These are phyloP conservation scores for Lerista edwardsae DNA, from an alignment of 2,797 vertebrate species.

Conservation along the genomic window DNA sequence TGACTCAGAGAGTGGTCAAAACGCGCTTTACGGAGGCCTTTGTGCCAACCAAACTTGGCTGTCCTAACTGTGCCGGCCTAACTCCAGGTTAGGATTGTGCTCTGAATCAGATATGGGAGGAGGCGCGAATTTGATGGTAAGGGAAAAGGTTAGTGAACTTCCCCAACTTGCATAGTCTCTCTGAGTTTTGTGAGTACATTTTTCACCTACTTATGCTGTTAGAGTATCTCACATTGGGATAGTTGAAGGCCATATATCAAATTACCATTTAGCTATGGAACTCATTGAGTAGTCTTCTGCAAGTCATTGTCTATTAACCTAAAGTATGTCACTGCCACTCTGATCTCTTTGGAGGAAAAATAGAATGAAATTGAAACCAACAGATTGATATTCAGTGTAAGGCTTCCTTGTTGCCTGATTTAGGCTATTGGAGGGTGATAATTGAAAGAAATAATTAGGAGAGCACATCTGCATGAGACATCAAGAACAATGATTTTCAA, in stretches of 20 bases:
- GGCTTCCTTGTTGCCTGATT: neutral
- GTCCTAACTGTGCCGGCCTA: no score
- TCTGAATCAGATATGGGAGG: neutral
- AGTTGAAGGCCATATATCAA: neutral
- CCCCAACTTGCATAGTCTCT: neutral
- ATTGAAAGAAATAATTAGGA: no score
- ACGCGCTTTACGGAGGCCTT: no score
- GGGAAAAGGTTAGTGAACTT: neutral
- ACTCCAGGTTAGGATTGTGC: no score
- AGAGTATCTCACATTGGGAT: neutral
- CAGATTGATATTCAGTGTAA: neutral
- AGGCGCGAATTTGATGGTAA: neutral
- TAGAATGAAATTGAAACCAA: neutral
- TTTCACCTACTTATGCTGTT: neutral
- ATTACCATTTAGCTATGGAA: neutral
- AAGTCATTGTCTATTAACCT: neutral
- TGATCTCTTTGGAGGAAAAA: neutral
- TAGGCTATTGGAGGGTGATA: no score
- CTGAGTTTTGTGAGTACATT: neutral
- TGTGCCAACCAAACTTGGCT: no score
- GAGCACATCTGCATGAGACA: neutral
- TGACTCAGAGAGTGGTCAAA: no score
- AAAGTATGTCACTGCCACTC: neutral
- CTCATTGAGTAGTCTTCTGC: neutral
- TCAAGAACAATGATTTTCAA: no score